Evolutionary conservation across 1,140 invertebrate genomes (phyloP).

Genomic region (Probaryconus sp.): DNA sequence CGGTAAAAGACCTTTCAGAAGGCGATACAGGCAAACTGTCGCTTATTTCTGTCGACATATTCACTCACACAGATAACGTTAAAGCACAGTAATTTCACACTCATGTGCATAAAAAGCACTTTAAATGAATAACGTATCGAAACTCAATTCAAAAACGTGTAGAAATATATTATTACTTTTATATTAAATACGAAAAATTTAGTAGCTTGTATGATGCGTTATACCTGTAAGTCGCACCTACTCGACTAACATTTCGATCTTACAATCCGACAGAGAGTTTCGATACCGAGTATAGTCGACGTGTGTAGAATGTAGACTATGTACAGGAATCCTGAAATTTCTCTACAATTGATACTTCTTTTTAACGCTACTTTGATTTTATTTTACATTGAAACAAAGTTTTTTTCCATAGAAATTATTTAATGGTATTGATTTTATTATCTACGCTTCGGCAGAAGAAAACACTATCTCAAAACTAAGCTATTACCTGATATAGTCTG

Average conservation of each 20-base stretch:
- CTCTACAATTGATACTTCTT: no score
- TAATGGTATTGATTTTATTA: no score
- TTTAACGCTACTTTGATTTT: no score
- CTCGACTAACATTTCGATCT: constrained; percentile 34
- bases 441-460: no score
- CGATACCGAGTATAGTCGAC: constrained; percentile 26
- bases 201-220: constrained; percentile 22
- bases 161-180: no score
- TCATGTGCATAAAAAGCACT: constrained; percentile 16
- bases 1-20: constrained; percentile 74
- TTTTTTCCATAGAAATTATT: no score
- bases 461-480: no score
- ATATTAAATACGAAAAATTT: background rate
- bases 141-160: background rate
- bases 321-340: no score
- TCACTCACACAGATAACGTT: constrained; percentile 62
- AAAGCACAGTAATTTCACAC: constrained; percentile 21
- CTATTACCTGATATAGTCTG: no score
- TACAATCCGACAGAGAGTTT: constrained; percentile 19
- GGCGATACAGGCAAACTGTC: constrained; percentile 78
- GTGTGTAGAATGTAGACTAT: constrained; percentile 19
- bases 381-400: no score
- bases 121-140: constrained; percentile 10
- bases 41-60: constrained; percentile 79
- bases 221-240: constrained; percentile 27